Evolutionary conservation across 1,140 invertebrate species (phyloP), one percentile per base, ranked within the genome.

Genomic region (Mercenaria mercenaria): DNA sequence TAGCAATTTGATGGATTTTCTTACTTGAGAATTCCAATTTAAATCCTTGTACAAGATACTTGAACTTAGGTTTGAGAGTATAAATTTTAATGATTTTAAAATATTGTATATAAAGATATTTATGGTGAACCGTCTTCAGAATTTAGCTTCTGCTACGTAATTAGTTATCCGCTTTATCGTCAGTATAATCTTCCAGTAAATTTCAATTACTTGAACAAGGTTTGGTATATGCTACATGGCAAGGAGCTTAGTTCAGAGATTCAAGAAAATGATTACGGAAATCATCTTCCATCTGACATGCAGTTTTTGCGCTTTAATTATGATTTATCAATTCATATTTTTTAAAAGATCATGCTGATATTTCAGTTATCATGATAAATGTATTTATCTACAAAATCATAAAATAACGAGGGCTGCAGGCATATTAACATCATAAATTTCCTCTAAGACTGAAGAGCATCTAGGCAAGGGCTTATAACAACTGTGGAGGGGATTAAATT

Each of bases 321-420:
- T 79, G 76, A 79, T 79, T 79, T 79, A 79, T 79, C 41, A 74
- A 74, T 39, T 50, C 39, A 79, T 47, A n/a, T 79, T 72, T 47
- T 79, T 79, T 13, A 47, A 79, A 79, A 50, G 76, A 79, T 79
- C 34, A 0, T 79, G 47, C 6, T 50, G 76, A 79, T 79, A 79
- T 47, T 26, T 79, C 76, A 29, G 50, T 79, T 56, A 79, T 52
- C 3, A 15, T 39, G 41, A 52, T 72, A 39, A 29, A 20, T 26
- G 29, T 39, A 23, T 72, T 39, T 72, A 72, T 39, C 67, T 72
- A 29, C 4, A 41, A 39, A 39, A 72, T 72, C 67, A 72, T 72
- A 13, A 6, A 20, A 72, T 72, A 72, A 72, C 39, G 67, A 72
- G 67, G 15, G 67, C 37, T 72, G 32, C 67, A 72, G 67, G 39